Conservation (phyloP, 2,797 vertebrate genomes). For the Morelia viridis region DNA sequence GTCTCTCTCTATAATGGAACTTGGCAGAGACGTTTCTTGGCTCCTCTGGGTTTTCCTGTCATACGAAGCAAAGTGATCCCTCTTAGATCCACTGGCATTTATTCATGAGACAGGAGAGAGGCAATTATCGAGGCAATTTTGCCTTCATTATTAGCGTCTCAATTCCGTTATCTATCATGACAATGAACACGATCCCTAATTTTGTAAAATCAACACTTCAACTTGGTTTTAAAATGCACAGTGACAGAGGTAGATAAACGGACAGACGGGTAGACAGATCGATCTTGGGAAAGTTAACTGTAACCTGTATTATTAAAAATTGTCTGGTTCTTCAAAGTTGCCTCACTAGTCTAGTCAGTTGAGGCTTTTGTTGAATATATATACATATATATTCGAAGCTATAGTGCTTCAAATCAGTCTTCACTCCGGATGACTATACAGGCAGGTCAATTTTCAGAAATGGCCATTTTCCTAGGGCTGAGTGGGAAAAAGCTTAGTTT, state of each 20-base stretch:
- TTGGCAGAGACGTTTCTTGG: neutral
- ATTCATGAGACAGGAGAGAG: constrained; percentile 7
- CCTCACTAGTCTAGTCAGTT: neutral
- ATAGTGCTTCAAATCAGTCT: too few species aligned
- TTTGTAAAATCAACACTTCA: constrained; percentile 30
- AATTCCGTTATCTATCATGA: neutral
- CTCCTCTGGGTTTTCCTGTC: constrained; percentile 34
- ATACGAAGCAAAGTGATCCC: constrained; percentile 16
- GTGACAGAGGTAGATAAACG: neutral
- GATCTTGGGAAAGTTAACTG: neutral
- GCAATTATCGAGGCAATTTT: neutral
- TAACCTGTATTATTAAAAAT: neutral
- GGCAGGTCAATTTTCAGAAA: too few species aligned
- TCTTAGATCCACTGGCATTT: neutral
- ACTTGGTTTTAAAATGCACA: neutral
- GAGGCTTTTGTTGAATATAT: neutral
- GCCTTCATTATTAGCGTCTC: neutral
- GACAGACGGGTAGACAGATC: neutral
- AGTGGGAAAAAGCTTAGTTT: neutral
- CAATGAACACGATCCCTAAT: neutral
- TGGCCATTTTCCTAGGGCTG: neutral
- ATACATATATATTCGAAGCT: too few species aligned
- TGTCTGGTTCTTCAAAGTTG: neutral
- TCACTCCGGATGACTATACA: neutral
- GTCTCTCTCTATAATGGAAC: neutral